phyloP scores from a whole-genome alignment of 2,113 vertebrate genomes.

The Herpetotheres cachinnans region DNA sequence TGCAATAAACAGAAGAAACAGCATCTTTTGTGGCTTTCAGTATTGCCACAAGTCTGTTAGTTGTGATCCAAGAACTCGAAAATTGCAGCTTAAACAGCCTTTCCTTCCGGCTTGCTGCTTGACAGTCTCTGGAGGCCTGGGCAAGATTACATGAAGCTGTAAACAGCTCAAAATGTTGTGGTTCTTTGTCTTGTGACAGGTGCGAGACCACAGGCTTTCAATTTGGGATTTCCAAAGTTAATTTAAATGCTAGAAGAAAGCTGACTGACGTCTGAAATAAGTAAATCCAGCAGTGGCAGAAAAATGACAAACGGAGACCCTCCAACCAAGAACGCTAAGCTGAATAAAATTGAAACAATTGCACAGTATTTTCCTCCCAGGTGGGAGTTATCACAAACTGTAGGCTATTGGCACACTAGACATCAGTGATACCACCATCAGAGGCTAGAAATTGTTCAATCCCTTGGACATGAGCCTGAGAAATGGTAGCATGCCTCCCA shows the following conservation, averaged over 20 bases:
- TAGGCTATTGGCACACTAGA: background rate
- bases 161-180: background rate
- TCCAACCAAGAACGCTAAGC: background rate
- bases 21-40: background rate
- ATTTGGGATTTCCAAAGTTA: background rate
- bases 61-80: slow-evolving; percentile 19
- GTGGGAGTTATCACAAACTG: background rate
- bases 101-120: background rate
- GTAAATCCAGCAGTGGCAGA: background rate
- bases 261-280: background rate
- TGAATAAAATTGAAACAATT: background rate
- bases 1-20: background rate
- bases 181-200: slow-evolving; percentile 1
- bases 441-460: background rate
- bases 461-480: background rate
- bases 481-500: background rate
- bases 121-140: background rate
- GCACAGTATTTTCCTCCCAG: background rate
- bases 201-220: background rate
- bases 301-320: background rate
- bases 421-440: background rate
- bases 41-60: background rate
- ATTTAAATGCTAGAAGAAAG: slow-evolving; percentile 9
- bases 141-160: background rate
- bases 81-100: background rate